Evolutionary conservation across 64 coral and sea anemone genomes (phyloP), one percentile per base, ranked within the genome.

Genomic region (Acropora tenuis): DNA sequence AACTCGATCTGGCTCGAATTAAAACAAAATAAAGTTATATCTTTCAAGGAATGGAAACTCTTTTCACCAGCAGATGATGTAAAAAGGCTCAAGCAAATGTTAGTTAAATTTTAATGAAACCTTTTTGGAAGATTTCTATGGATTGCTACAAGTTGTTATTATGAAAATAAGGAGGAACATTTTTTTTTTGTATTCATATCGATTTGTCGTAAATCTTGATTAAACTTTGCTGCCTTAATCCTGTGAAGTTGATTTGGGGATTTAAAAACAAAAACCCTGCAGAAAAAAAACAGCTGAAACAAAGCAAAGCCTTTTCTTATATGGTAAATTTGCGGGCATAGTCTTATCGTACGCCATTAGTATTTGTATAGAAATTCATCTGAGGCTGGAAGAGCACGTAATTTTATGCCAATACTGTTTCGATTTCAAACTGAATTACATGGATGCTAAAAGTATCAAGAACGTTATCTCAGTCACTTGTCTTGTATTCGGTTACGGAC

Each of bases 171-270:
- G 1, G 17, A 30, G 61, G 82, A 18, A 48, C 40, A 72, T 40
- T 48, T 85, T 85, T 85, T 85, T 72, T 45, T 49, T 3, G 17
- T 16, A 85, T 3, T 43, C 42, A 71, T 30, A 30, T 30, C 30
- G 30, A 30, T 30, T 46, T 72, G 82, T 16, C 82, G 48, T 50
- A 85, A 72, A 19, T 8, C 65, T 72, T 69, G 20, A 85, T 85
- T 71, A 85, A 69, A 69, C 82, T 85, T 48, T 47, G 63, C 46
- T 85, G 68, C 50, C 30, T 20, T 71, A 82, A 85, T 85, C 82
- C 68, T 46, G 49, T 69, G 46, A 49, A 69, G 46, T 71, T 85
- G 46, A 85, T 65, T 17, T 18, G 41, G 7, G 82, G 82, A 85
- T 85, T 72, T 48, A 18, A 3, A 41, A 30, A 30, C 30, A 30